Evolutionary conservation across 2,888 invertebrate genomes (phyloP).

Genomic region (Yponomeuta evonymella): DNA sequence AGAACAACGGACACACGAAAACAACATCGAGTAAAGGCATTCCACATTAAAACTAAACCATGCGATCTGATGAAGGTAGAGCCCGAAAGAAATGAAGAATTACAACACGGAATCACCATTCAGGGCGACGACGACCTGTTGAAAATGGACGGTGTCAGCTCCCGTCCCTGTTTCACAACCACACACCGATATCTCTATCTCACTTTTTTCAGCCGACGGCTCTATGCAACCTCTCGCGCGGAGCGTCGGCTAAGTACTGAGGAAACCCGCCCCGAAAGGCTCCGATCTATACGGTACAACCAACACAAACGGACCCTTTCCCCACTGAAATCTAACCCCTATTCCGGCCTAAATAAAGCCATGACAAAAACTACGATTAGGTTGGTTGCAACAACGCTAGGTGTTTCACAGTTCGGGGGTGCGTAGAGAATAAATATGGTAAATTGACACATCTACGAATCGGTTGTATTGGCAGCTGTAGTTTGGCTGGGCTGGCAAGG

Average conservation of each 20-base stretch:
- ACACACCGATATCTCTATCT: slow-evolving; percentile 45
- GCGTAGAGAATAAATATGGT: slow-evolving; percentile 57
- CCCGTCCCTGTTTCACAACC: slow-evolving; percentile 52
- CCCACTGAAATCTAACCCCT: not conserved
- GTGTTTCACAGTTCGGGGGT: slow-evolving; percentile 42
- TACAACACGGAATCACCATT: slow-evolving; percentile 66
- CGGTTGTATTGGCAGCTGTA: slow-evolving; percentile 1
- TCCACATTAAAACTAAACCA: slow-evolving; percentile 43
- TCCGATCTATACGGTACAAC: slow-evolving; percentile 61
- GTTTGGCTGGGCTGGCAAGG: too few species aligned
- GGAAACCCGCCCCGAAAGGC: slow-evolving; percentile 37
- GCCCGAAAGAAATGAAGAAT: slow-evolving; percentile 46
- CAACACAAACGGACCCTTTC: not conserved
- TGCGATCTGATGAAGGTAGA: slow-evolving; percentile 36
- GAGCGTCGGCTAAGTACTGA: slow-evolving; percentile 54
- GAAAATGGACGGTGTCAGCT: slow-evolving; percentile 50
- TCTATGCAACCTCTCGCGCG: slow-evolving; percentile 57
- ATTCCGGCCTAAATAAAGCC: not conserved
- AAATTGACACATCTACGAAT: slow-evolving; percentile 62
- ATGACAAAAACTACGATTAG: not conserved
- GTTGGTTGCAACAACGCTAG: slow-evolving; percentile 1
- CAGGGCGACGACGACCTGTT: slow-evolving; percentile 72
- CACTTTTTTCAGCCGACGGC: slow-evolving; percentile 35
- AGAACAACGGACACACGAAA: not conserved
- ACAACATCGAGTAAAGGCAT: not conserved